Percentiles rank a stretch among this genome's conserved stretches.
Conservation (phyloP, 2,888 invertebrate genomes). For the Nasonia oneida region DNA sequence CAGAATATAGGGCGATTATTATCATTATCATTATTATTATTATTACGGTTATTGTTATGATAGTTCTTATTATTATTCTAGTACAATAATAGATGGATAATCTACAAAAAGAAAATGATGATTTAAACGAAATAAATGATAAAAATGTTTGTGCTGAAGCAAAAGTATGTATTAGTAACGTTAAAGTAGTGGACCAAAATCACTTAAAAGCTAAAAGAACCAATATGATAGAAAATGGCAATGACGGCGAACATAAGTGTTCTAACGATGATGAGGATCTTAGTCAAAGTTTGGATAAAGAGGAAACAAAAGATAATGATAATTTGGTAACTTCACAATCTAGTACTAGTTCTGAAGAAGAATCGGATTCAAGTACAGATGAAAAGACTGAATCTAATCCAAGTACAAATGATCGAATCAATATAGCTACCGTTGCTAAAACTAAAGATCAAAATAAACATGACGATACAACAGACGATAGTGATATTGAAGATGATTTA, state of each 20-base stretch:
- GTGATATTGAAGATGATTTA: conserved; percentile 84
- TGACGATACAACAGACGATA: conserved; percentile 80
- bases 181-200: neutral
- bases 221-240: neutral
- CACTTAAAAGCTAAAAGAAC: neutral
- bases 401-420: conserved; percentile 48
- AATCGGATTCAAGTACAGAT: conserved; percentile 76
- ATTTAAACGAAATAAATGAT: neutral
- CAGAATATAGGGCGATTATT: no score
- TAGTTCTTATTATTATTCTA: neutral
- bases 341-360: conserved; percentile 71
- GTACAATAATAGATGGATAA: conserved; percentile 23
- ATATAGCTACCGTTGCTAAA: conserved; percentile 15
- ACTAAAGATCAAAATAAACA: conserved; percentile 56
- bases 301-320: conserved; percentile 15
- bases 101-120: neutral
- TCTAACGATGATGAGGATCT: conserved; percentile 9
- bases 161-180: neutral
- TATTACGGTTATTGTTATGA: no score
- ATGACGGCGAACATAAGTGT: neutral
- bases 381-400: conserved; percentile 74
- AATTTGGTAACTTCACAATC: conserved; percentile 22
- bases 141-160: neutral
- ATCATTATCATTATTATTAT: no score
- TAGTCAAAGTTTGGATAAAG: neutral